A percentile compares a stretch with the other conserved stretches of the same genome.
These are phyloP conservation scores for Jaculus jaculus DNA, from an alignment of 2,113 vertebrate species.

Conservation along the genomic window DNA sequence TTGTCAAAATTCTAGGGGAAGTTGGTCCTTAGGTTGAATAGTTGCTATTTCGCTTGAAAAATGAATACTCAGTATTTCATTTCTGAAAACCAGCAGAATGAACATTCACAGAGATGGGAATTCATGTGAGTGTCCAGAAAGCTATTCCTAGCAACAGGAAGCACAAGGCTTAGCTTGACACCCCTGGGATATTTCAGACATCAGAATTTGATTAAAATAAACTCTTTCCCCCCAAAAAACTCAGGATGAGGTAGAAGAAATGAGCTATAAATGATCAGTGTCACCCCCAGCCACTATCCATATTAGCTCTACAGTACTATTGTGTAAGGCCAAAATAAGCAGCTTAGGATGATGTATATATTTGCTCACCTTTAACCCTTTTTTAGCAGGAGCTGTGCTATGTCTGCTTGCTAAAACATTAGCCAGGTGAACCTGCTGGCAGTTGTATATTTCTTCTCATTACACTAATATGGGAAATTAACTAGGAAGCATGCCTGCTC, in stretches of 20 bases:
- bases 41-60: constrained; percentile 64
- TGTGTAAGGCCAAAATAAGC: constrained; percentile 30
- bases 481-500: constrained; percentile 71
- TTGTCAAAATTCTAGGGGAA: constrained; percentile 77
- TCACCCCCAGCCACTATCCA: constrained; percentile 3
- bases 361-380: constrained; percentile 61
- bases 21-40: constrained; percentile 56
- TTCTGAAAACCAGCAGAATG: constrained; percentile 47
- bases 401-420: constrained; percentile 64
- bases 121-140: constrained; percentile 32
- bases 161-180: neutral
- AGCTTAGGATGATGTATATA: constrained; percentile 5
- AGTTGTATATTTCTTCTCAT: constrained; percentile 78
- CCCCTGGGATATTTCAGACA: neutral
- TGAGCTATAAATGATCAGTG: constrained; percentile 43
- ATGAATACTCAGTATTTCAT: constrained; percentile 62
- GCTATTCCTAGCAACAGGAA: constrained; percentile 1
- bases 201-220: constrained; percentile 61
- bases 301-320: neutral
- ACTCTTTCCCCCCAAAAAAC: constrained; percentile 38
- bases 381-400: constrained; percentile 65
- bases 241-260: constrained; percentile 49
- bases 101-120: constrained; percentile 18
- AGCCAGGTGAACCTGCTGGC: constrained; percentile 73
- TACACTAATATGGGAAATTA: constrained; percentile 78